Percentiles rank a stretch among this genome's conserved stretches.
Conservation (phyloP, 2,888 invertebrate species). For the Nephrocerus scutellatus region DNA sequence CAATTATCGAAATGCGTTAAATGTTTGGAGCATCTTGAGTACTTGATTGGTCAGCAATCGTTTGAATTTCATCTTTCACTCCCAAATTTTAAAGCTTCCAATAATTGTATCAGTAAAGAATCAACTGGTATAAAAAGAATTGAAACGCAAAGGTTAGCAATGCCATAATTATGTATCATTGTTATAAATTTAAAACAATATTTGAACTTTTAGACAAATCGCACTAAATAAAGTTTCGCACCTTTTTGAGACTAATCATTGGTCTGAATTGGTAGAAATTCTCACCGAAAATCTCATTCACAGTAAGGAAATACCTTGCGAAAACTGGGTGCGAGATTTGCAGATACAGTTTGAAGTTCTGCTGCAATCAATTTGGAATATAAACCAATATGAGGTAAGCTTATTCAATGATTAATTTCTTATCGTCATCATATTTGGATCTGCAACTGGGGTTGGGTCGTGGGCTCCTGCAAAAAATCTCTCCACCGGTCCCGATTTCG, state of each 20-base stretch:
- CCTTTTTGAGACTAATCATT: slow-evolving; percentile 59
- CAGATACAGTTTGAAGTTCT: slow-evolving; percentile 47
- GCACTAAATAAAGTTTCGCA: slow-evolving; percentile 59
- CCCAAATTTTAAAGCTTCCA: slow-evolving; percentile 53
- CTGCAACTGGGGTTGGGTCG: too few relatives aligned
- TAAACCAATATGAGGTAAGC: slow-evolving; percentile 50
- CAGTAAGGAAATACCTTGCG: slow-evolving; percentile 33
- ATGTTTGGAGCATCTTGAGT: slow-evolving; percentile 31
- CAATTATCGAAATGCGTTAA: slow-evolving; percentile 51
- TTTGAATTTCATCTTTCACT: slow-evolving; percentile 44
- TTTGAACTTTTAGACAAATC: slow-evolving; percentile 51
- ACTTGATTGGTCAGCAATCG: slow-evolving; percentile 27
- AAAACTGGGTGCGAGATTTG: slow-evolving; percentile 26
- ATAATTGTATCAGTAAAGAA: slow-evolving; percentile 47
- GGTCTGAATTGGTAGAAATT: slow-evolving; percentile 59
- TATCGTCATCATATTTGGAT: too few relatives aligned
- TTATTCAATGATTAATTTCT: too few relatives aligned
- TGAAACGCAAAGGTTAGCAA: slow-evolving; percentile 50
- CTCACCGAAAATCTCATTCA: slow-evolving; percentile 50
- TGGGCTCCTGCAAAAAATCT: too few relatives aligned
- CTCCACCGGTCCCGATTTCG: too few relatives aligned
- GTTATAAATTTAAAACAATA: too few relatives aligned
- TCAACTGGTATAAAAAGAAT: slow-evolving; percentile 49
- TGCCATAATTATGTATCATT: not conserved
- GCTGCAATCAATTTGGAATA: slow-evolving; percentile 60